A percentile compares a stretch with the other conserved stretches of the same genome.
Evolutionary conservation across 2,113 vertebrate genomes (phyloP).

Genomic region (Alexandromys fortis): DNA sequence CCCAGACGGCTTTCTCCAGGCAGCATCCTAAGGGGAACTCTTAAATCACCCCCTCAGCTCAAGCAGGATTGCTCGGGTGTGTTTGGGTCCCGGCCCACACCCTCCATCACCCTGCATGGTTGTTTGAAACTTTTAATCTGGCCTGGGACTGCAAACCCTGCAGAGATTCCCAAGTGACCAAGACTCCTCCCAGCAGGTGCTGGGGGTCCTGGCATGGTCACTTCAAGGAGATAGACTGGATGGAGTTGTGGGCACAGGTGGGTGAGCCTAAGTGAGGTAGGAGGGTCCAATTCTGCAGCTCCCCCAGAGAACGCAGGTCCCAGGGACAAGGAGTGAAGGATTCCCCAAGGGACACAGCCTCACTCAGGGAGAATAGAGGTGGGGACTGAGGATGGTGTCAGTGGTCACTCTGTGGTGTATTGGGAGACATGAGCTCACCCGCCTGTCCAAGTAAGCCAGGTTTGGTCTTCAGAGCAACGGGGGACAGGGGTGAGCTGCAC

Average conservation of each 20-base stretch:
- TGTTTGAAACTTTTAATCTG: neutral
- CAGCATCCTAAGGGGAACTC: neutral
- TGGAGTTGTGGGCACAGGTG: neutral
- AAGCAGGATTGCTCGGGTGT: neutral
- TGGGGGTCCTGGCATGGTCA: neutral
- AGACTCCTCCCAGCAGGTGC: neutral
- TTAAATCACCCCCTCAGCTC: neutral
- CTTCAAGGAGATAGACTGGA: neutral
- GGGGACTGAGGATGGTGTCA: neutral
- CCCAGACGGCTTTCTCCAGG: slow-evolving; percentile 8
- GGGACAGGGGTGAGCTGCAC: fast-evolving
- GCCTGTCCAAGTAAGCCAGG: neutral
- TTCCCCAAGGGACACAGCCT: neutral
- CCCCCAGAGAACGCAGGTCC: neutral
- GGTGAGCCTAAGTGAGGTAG: neutral
- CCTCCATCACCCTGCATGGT: neutral
- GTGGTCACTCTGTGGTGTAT: neutral
- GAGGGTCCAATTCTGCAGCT: neutral
- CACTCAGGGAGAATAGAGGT: neutral
- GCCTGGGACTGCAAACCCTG: neutral
- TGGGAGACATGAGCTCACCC: neutral
- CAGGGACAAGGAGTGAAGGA: neutral
- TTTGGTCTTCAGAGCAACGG: neutral
- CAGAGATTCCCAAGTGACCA: neutral
- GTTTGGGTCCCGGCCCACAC: neutral